Evolutionary conservation across 1,140 invertebrate species (phyloP), one percentile per base, ranked within the genome.

Genomic region (Medauroidea extradentata): DNA sequence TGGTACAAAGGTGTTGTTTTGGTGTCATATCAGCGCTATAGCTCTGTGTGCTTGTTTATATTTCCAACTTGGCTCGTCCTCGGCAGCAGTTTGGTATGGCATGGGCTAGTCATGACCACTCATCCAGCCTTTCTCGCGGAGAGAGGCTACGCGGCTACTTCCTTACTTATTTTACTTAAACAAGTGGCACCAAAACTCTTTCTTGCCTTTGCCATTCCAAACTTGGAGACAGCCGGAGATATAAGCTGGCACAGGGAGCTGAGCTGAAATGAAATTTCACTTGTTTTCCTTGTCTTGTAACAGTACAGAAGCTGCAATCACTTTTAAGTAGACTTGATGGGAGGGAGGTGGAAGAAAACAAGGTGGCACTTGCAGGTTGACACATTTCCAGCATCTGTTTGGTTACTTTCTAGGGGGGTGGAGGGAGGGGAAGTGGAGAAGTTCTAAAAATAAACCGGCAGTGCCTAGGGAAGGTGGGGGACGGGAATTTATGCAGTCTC

Each of bases 161-260:
- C n/a, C n/a, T 50, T 5, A 18, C 23, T 18, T 19, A 4, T 18
- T 23, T 46, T 19, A 46, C 24, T 29, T 29, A 24, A 29, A 50
- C 38, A 34, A 53, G 21, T 82, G 84, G 83, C 84, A 85, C 84
- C 85, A 86, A 87, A 86, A 86, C 84, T 82, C 79, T 34, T 81
- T 81, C 81, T 81, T 65, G 62, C 59, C 73, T 78, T 78, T 79
- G 79, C 79, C 78, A 80, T 80, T 80, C 78, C 77, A 79, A 79
- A 80, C 77, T 79, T 79, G 77, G 77, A 78, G 73, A 77, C 71
- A 74, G 70, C 75, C 58, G 76, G 77, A 79, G 76, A 78, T 78
- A 76, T 78, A 79, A 78, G 75, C 76, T 79, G 77, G 79, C 79
- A 81, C 79, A 80, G 76, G 66, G 74, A 75, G 70, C 67, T 51